Percentiles rank a stretch among this genome's conserved stretches.
Conservation (phyloP, 2,113 vertebrate genomes). For the Oostethus manadensis region DNA sequence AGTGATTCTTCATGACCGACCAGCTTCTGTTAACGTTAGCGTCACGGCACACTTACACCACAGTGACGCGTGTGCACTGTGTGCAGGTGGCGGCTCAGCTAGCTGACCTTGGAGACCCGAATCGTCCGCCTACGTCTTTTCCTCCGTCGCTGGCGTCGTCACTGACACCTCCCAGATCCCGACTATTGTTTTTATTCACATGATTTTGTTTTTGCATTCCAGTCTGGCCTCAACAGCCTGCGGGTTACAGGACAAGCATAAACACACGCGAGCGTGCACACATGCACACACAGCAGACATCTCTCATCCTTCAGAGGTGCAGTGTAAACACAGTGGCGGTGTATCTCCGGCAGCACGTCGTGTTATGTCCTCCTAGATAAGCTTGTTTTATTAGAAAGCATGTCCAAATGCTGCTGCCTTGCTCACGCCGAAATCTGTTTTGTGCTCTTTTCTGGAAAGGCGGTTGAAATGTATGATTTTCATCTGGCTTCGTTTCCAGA, state of each 20-base stretch:
- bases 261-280: conserved; percentile 7
- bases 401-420: conserved; percentile 23
- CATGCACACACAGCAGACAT: conserved; percentile 19
- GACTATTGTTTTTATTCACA: conserved; percentile 36
- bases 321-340: conserved; percentile 32
- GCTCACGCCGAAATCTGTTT: conserved; percentile 18
- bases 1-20: conserved; percentile 29
- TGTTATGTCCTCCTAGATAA: conserved; percentile 40
- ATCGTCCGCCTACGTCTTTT: conserved; percentile 22
- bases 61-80: conserved; percentile 1
- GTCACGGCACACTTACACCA: conserved; percentile 26
- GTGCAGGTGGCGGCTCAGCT: conserved; percentile 20
- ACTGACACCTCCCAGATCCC: conserved; percentile 35
- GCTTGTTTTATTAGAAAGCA: conserved; percentile 34
- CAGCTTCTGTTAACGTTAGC: conserved; percentile 14
- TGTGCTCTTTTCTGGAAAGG: neutral
- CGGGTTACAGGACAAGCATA: conserved; percentile 15
- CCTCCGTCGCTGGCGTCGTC: neutral
- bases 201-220: conserved; percentile 52
- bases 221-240: conserved; percentile 21
- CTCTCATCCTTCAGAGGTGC: conserved; percentile 9
- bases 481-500: conserved; percentile 18
- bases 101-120: conserved; percentile 31
- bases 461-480: neutral
- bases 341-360: conserved; percentile 34